These are phyloP conservation scores for Carollia perspicillata DNA, from an alignment of 2,113 vertebrate species.

Conservation along the genomic window DNA sequence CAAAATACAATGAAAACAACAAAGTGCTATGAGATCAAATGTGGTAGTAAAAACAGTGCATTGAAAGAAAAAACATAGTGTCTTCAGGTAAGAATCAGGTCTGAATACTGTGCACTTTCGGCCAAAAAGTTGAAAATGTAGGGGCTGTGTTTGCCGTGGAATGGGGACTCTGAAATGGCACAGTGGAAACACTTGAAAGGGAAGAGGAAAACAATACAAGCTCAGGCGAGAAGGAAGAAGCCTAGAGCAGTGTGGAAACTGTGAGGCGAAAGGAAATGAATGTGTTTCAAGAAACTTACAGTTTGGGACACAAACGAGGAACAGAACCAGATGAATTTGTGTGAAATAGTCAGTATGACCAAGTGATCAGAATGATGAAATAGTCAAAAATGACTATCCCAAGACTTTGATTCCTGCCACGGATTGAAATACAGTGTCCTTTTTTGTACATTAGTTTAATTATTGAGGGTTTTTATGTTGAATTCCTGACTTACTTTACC, in stretches of 20 bases:
- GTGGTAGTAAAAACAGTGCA: background rate
- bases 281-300: background rate
- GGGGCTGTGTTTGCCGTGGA: background rate
- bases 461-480: background rate
- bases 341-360: background rate
- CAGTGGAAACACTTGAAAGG: background rate
- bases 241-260: background rate
- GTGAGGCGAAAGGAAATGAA: background rate
- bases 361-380: background rate
- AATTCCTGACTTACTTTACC: background rate
- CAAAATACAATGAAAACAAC: background rate
- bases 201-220: background rate
- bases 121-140: background rate
- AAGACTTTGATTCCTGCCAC: background rate
- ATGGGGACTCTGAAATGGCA: background rate
- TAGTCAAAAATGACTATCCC: background rate
- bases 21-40: background rate
- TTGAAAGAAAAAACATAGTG: background rate
- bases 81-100: background rate
- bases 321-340: background rate
- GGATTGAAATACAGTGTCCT: background rate
- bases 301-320: background rate
- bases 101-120: background rate
- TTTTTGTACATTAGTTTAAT: background rate
- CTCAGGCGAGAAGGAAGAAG: background rate